phyloP scores from a whole-genome alignment of 2,113 vertebrate genomes.

The Lepisosteus osseus region DNA sequence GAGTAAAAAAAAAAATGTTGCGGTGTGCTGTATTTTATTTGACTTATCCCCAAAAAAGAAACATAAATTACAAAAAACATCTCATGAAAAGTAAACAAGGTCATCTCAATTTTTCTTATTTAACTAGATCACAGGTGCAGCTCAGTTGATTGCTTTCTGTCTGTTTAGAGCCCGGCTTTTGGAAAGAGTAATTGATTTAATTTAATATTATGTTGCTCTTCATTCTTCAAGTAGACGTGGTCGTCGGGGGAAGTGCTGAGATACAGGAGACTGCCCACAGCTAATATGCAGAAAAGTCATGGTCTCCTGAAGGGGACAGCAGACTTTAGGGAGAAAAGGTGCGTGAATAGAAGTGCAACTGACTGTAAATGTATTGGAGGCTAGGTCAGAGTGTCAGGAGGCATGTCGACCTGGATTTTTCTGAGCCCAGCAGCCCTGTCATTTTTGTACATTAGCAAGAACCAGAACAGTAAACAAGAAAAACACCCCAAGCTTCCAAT shows the following conservation, averaged over 20 bases:
- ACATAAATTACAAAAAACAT: too few relatives aligned
- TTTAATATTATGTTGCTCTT: too few relatives aligned
- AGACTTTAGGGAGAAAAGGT: not conserved
- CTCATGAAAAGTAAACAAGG: too few relatives aligned
- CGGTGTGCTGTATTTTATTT: too few relatives aligned
- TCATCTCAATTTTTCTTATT: too few relatives aligned
- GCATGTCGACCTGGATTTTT: conserved; percentile 55
- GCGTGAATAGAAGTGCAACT: not conserved
- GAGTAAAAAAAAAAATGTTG: too few relatives aligned
- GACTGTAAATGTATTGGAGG: not conserved
- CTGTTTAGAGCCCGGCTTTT: too few relatives aligned
- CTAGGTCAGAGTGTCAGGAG: conserved; percentile 46
- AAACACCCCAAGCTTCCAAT: conserved; percentile 63
- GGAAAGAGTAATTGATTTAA: too few relatives aligned
- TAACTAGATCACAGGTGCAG: too few relatives aligned
- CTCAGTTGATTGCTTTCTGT: too few relatives aligned
- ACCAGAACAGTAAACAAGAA: conserved; percentile 61
- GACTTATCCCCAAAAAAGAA: too few relatives aligned
- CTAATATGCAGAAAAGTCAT: not conserved
- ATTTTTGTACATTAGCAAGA: conserved; percentile 23
- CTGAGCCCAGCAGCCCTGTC: conserved; percentile 38
- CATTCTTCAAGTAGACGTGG: too few relatives aligned
- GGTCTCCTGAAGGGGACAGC: not conserved
- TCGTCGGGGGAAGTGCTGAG: not conserved
- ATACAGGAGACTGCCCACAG: not conserved